A percentile compares a stretch with the other conserved stretches of the same genome.
Evolutionary conservation across 2,113 vertebrate genomes (phyloP).

Genomic region (Toxotes chatareus): DNA sequence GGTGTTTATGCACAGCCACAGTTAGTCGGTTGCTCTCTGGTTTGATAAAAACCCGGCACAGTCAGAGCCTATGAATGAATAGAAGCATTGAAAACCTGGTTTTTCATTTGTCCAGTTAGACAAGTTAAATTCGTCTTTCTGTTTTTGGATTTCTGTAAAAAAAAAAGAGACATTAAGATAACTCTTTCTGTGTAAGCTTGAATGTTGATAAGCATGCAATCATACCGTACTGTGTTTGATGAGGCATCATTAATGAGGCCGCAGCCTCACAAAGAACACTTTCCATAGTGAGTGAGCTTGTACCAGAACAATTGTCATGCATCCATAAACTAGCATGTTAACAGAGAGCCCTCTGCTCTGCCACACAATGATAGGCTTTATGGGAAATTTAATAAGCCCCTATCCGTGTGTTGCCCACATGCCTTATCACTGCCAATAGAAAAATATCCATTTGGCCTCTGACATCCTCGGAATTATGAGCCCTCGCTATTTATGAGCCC

Average conservation of each 20-base stretch:
- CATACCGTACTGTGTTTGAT: constrained; percentile 33
- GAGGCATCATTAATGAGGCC: constrained; percentile 49
- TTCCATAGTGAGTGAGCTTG: constrained; percentile 19
- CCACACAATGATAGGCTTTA: constrained; percentile 73
- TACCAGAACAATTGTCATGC: constrained; percentile 45
- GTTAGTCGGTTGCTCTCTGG: constrained; percentile 12
- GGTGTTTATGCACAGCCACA: constrained; percentile 63
- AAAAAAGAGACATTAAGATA: neutral
- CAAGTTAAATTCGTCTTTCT: neutral
- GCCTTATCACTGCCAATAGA: constrained; percentile 69
- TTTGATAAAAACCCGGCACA: constrained; percentile 24
- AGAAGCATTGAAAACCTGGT: neutral
- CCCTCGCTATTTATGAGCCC: constrained; percentile 65
- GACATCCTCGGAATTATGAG: constrained; percentile 73
- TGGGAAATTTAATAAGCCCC: constrained; percentile 73
- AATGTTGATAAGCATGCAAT: constrained; percentile 40
- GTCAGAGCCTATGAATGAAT: constrained; percentile 18
- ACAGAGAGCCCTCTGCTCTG: constrained; percentile 65
- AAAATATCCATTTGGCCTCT: constrained; percentile 73
- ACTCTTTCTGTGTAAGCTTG: neutral
- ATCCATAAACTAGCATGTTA: constrained; percentile 69
- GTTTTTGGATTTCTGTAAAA: neutral
- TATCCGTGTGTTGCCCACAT: constrained; percentile 62
- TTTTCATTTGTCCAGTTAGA: neutral
- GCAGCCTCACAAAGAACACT: constrained; percentile 17